Percentiles rank a stretch among this genome's conserved stretches.
phyloP scores from a whole-genome alignment of 2,888 invertebrate genomes.

The Parnassius orleans region DNA sequence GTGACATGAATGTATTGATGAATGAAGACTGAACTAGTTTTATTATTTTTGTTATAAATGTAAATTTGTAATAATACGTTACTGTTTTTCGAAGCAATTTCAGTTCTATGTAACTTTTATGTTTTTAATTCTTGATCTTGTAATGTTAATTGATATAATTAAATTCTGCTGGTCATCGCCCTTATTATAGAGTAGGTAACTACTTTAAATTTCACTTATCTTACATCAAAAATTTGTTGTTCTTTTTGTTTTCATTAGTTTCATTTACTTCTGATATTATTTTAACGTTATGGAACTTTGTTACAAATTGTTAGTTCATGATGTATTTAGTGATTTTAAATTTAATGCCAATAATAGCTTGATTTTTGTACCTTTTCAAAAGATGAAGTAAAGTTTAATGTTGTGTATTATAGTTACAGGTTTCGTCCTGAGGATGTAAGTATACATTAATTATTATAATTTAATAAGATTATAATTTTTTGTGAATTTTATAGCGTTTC shows the following conservation, averaged over 20 bases:
- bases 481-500: too few relatives aligned
- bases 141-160: background rate
- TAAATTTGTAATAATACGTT: constrained; percentile 44
- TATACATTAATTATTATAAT: too few relatives aligned
- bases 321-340: constrained; percentile 10
- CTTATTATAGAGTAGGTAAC: too few relatives aligned
- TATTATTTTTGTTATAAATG: constrained; percentile 57
- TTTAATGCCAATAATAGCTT: constrained; percentile 6
- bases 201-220: too few relatives aligned
- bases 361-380: background rate
- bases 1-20: constrained; percentile 45
- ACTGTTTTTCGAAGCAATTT: constrained; percentile 33
- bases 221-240: too few relatives aligned
- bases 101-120: background rate
- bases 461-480: too few relatives aligned
- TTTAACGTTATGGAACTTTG: background rate
- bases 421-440: too few relatives aligned
- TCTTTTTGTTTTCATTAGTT: too few relatives aligned
- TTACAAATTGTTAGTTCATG: background rate
- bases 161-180: background rate
- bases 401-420: too few relatives aligned
- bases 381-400: background rate
- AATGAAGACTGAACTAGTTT: constrained; percentile 73
- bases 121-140: constrained; percentile 1
- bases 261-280: too few relatives aligned